Evolutionary conservation across 2,113 vertebrate genomes (phyloP).

Genomic region (Sisor rabdophorus): DNA sequence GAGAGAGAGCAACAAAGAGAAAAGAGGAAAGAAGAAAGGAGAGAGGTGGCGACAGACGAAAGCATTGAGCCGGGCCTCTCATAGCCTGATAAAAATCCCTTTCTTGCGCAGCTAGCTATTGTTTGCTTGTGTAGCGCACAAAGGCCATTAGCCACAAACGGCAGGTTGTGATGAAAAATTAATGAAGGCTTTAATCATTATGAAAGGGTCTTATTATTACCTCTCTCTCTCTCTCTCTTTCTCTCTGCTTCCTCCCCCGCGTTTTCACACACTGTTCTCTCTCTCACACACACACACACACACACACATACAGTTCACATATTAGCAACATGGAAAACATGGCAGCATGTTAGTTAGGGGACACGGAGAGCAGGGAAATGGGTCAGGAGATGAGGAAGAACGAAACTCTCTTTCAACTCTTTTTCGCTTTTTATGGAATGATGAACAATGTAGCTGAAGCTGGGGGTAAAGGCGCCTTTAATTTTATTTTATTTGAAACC

Average conservation of each 20-base stretch:
- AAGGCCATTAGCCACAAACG: slow-evolving; percentile 95
- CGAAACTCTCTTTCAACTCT: neutral
- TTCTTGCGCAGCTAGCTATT: slow-evolving; percentile 77
- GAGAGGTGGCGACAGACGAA: slow-evolving; percentile 39
- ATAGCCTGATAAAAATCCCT: slow-evolving; percentile 76
- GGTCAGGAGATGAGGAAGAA: slow-evolving; percentile 68
- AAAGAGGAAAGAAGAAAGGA: slow-evolving; percentile 37
- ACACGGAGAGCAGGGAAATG: slow-evolving; percentile 58
- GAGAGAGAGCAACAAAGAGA: slow-evolving; percentile 36
- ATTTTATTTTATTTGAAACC: too few relatives aligned
- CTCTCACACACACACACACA: slow-evolving; percentile 37
- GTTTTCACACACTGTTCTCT: slow-evolving; percentile 57
- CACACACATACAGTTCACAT: slow-evolving; percentile 21
- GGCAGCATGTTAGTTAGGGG: slow-evolving; percentile 50
- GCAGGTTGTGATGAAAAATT: slow-evolving; percentile 99
- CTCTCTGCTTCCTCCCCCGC: slow-evolving; percentile 58
- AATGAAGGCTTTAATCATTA: slow-evolving; percentile 97
- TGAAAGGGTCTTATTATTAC: slow-evolving; percentile 87
- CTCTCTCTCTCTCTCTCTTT: slow-evolving; percentile 58
- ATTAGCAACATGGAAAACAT: slow-evolving; percentile 49
- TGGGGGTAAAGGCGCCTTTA: too few relatives aligned
- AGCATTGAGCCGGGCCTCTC: slow-evolving; percentile 70
- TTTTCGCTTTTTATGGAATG: neutral
- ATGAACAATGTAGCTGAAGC: too few relatives aligned
- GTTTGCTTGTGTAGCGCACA: slow-evolving; percentile 87